Evolutionary conservation across 2,888 invertebrate species (phyloP), one percentile per base, ranked within the genome.

Genomic region (Drosophila rubida): DNA sequence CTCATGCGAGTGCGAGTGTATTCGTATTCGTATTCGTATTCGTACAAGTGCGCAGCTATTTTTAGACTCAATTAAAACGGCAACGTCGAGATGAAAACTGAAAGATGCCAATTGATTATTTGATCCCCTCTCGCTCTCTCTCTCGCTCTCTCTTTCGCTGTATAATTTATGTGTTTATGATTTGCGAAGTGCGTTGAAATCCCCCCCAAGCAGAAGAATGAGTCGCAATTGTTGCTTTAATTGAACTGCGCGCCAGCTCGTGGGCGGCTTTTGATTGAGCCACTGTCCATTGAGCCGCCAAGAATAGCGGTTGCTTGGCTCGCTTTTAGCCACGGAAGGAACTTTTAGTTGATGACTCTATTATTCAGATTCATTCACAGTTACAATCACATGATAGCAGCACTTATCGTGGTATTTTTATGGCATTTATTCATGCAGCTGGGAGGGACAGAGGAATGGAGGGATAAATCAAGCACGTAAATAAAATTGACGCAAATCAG

Each of bases 1-100:
- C 22, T 49, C 51, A 45, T 50, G 68, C 51, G 64, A 78, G 46
- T 50, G 68, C 51, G 64, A 78, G 46, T 58, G 57, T 45, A 41
- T 27, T 30, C 53, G 39, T 51, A 46, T 19, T 3, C 19, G 16
- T 35, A 35, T 22, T 49, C 51, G 48, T 53, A 68, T 80, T n/a
- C n/a, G 61, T 63, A 67, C 57, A 72, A 62, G 77, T 72, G 48
- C 58, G 53, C 19, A 9, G 50, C 86, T 84, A 84, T 84, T 85
- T 89, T 79, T 84, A 89, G 84, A 82, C 46, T 58, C 88, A 89
- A 89, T 89, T 85, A 85, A 85, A 85, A 69, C 13, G 23, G 42
- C 46, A 23, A 58, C 14, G 6, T 35, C 45, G 35, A 22, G 42
- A 32, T 48, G 25, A 45, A 54, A 32, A 45, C 58, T 68, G 41